A percentile compares a stretch with the other conserved stretches of the same genome.
phyloP scores from a whole-genome alignment of 2,888 invertebrate genomes.

The Limenitis camilla region DNA sequence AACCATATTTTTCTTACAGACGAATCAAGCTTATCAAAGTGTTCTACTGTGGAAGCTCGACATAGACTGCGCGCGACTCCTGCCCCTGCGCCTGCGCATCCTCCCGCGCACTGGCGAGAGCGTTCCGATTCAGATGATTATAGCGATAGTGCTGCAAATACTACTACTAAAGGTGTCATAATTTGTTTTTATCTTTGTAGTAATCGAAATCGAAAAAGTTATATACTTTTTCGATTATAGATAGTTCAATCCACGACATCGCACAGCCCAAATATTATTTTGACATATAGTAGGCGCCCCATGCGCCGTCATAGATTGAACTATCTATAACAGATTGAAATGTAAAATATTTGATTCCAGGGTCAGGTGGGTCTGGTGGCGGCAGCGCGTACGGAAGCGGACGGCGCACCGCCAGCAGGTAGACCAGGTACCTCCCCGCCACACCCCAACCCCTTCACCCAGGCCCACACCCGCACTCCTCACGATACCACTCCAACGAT shows the following conservation, averaged over 20 bases:
- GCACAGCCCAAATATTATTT: no score
- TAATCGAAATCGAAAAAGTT: no score
- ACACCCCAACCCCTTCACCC: slow-evolving; percentile 31
- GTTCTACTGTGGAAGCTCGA: slow-evolving; percentile 78
- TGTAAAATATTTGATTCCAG: slow-evolving; percentile 28
- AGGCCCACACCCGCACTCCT: slow-evolving; percentile 25
- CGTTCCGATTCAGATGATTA: slow-evolving; percentile 68
- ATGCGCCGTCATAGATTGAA: no score
- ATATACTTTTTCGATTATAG: no score
- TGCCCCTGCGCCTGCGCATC: slow-evolving; percentile 27
- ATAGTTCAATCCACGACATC: no score
- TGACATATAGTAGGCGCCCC: no score
- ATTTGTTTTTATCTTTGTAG: no score
- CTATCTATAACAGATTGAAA: no score
- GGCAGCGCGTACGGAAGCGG: slow-evolving; percentile 67
- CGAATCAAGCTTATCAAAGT: slow-evolving; percentile 78
- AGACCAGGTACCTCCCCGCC: slow-evolving; percentile 69
- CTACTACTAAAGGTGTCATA: slow-evolving; percentile 62
- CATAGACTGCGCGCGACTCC: slow-evolving; percentile 55
- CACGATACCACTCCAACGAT: slow-evolving; percentile 20
- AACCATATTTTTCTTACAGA: slow-evolving; percentile 45
- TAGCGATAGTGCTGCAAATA: slow-evolving; percentile 68
- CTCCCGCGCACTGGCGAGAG: slow-evolving; percentile 46
- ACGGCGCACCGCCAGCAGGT: slow-evolving; percentile 74
- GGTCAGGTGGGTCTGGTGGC: slow-evolving; percentile 62